Conservation (phyloP, 2,888 invertebrate species). For the Adineta ricciae region DNA sequence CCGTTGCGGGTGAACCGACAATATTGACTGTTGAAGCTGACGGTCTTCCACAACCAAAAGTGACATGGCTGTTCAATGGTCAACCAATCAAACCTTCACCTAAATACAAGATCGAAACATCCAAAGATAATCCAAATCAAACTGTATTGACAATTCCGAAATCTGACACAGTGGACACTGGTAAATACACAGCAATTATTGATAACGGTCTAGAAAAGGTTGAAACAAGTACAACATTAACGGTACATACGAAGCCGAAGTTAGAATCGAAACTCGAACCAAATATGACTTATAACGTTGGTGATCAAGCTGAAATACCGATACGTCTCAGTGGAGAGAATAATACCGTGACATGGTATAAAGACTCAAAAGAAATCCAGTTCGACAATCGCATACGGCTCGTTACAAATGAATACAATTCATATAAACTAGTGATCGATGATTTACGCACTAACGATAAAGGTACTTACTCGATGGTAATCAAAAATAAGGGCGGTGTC, state of each 20-base stretch:
- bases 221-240: background rate
- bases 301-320: background rate
- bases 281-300: background rate
- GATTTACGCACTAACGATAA: constrained; percentile 26
- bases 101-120: background rate
- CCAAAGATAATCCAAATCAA: background rate
- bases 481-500: constrained; percentile 25
- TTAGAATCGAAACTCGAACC: constrained; percentile 21
- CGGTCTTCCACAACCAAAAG: constrained; percentile 6
- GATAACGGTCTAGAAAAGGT: background rate
- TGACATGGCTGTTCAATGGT: background rate
- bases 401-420: background rate
- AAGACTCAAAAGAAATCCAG: background rate
- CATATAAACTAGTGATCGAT: constrained; percentile 24
- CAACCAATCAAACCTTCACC: background rate
- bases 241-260: constrained; percentile 19
- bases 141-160: background rate
- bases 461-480: constrained; percentile 10
- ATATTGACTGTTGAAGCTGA: background rate
- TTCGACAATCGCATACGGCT: background rate
- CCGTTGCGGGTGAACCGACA: background rate
- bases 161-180: background rate
- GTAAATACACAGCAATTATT: background rate
- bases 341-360: background rate
- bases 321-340: background rate